Evolutionary conservation across 2,797 vertebrate species (phyloP), one percentile per base, ranked within the genome.

Genomic region (Pipistrellus pipistrellus): DNA sequence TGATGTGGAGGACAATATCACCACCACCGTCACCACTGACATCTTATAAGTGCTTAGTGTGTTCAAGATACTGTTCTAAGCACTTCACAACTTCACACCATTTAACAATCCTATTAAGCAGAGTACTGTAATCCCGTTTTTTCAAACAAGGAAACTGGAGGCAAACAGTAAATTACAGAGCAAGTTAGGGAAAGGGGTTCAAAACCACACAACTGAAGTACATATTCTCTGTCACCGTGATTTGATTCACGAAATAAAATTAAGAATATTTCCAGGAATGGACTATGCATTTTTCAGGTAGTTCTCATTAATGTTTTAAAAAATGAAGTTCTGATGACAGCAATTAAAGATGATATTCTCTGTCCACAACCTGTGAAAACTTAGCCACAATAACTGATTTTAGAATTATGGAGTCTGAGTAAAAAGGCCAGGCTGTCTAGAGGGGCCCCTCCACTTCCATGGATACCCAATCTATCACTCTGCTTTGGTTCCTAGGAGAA

Each of bases 321-420:
- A 84, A 94, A 55, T 23, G 27, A 91, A 82, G 48, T 89, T 93
- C 14, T 73, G 32, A 5, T 76, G 82, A 86, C 0, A 84, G 38
- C 38, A 68, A 55, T 72, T 80, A n/a, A 66, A 87, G 32, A 89
- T 66, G 32, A 59, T 77, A 86, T 11, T 90, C 62, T 69, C 68
- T 53, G 23, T 59, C 46, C 53, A 51, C 35, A 78, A 62, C 30
- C 66, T 90, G 32, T 73, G 55, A 92, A 85, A 62, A 14, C 57
- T 73, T 87, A 48, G 55, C 68, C 69, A 76, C 35, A 8, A 25
- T 48, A 91, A 96, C 15, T 53, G 27, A 94, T 76, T 90, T 92
- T 59, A 72, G 55, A 86, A 76, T 59, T 23, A 86, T 9, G 8
- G 41, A 38, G 18, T 81, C 51, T 73, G 25, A 86, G 48, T 62